Evolutionary conservation across 2,113 vertebrate species (phyloP), one percentile per base, ranked within the genome.

Genomic region (Caracal caracal): DNA sequence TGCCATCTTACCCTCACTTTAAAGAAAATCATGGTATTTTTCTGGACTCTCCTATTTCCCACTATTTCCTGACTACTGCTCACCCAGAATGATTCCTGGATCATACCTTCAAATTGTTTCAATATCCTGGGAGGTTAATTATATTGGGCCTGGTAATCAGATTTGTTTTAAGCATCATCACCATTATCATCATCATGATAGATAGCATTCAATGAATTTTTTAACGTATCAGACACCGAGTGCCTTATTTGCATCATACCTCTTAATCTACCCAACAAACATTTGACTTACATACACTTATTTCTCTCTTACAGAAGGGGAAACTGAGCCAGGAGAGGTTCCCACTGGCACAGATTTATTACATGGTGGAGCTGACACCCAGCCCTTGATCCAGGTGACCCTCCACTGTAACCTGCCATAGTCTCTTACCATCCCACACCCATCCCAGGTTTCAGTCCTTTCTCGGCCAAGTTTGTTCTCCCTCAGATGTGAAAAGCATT

Each of bases 161-260:
- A 90, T 79, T 90, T 91, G 30, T 93, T 88, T 86, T 19, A 95
- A 94, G 78, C 37, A 66, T 63, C 12, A 61, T 13, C 37, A 85
- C 30, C 24, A 37, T 49, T 30, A 49, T 20, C 12, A 61, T 15
- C 16, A 10, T 26, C 59, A 76, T 1, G 3, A 53, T 1, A 76
- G 71, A 24, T 81, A 78, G 73, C 4, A 90, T 40, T 85, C 22
- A 40, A 7, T 90, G 13, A 47, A 10, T 82, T n/a, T 70, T 80
- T 56, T 35, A 33, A 35, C 11, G 20, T 37, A 40, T 51, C 71
- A 92, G 63, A 88, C 33, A 43, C 7, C n/a, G 35, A 76, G 33
- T 51, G 19, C 37, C 85, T 75, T 63, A 53, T 28, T 80, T 43
- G 10, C 11, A 92, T 26, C 0, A 0, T 24, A 40, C 28, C 33